These are phyloP conservation scores for Alviniconcha marisindica DNA, from an alignment of 1,140 invertebrate genomes.

Conservation along the genomic window DNA sequence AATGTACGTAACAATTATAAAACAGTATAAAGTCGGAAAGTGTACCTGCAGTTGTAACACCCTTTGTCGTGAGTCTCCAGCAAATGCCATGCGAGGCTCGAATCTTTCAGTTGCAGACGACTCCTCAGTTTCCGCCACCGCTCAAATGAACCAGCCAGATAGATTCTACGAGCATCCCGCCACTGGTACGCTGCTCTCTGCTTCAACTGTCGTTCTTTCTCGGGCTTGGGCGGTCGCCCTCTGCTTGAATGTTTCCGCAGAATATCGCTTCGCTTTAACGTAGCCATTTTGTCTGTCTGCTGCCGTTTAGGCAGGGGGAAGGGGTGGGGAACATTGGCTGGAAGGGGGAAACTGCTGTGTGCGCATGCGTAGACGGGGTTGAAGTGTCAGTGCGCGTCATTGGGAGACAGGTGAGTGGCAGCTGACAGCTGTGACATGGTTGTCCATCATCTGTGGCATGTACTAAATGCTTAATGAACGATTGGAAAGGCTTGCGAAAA, in stretches of 20 bases:
- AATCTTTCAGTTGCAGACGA: conserved; percentile 52
- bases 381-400: conserved; percentile 33
- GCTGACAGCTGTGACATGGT: conserved; percentile 31
- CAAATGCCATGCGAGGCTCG: conserved; percentile 58
- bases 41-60: conserved; percentile 49
- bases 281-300: conserved; percentile 50
- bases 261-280: conserved; percentile 48
- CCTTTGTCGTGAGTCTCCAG: conserved; percentile 57
- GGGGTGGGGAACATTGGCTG: not conserved
- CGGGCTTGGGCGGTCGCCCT: conserved; percentile 45
- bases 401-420: conserved; percentile 32
- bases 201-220: conserved; percentile 48
- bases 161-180: conserved; percentile 50
- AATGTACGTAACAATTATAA: not conserved
- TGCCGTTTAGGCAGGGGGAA: conserved; percentile 24
- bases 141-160: conserved; percentile 52
- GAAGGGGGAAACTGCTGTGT: not conserved
- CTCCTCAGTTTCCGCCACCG: conserved; percentile 51
- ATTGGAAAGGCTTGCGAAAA: not conserved
- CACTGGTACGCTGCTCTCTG: conserved; percentile 51
- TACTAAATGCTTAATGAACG: not conserved
- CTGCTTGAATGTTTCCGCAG: conserved; percentile 42
- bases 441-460: conserved; percentile 8
- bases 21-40: not conserved
- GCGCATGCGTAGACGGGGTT: conserved; percentile 29